Evolutionary conservation across 2,113 vertebrate species (phyloP), one percentile per base, ranked within the genome.

Genomic region (Sciurus niger): DNA sequence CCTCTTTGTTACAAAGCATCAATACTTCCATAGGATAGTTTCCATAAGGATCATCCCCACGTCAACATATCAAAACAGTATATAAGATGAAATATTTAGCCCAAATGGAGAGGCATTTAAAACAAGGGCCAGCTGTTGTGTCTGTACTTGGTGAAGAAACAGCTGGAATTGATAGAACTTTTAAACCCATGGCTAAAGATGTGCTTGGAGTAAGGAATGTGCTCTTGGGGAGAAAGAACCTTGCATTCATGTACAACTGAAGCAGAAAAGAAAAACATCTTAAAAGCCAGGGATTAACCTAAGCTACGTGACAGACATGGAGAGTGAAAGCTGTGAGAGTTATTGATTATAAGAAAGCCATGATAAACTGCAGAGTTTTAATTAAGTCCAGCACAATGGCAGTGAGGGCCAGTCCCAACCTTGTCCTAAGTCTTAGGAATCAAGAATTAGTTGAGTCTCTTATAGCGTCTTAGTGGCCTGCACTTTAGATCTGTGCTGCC

Each of bases 41-140:
- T 93, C 90, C 86, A 76, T 90, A 80, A 72, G 73, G 92, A 55
- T 82, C 51, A 65, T 73, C 30, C 22, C 40, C 63, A 34, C n/a
- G 37, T 83, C 60, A 94, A 85, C 77, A 37, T 73, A 73, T 82
- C 51, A 74, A 92, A 85, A 40, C 22, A 37, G 58, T 32, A 73
- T 73, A 96, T 89, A 84, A 95, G 93, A 89, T 83, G 46, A 94
- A 96, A 93, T 97, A 82, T 73, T 89, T 84, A 91, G 58, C 58
- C 34, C 87, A 90, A 92, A 48, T 10, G 22, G 80, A 94, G 77
- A 94, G 43, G 85, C 46, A 34, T 83, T 92, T 84, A 55, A 82
- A 97, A 91, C 67, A 77, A 96, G 94, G 88, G 83, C 43, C 91
- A 97, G 95, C 63, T 96, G 91, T 94, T 85, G 20, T 68, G 14